Base-by-base conservation (phyloP, 1,140 invertebrate genomes). In the Trypoxylus dichotomus region DNA sequence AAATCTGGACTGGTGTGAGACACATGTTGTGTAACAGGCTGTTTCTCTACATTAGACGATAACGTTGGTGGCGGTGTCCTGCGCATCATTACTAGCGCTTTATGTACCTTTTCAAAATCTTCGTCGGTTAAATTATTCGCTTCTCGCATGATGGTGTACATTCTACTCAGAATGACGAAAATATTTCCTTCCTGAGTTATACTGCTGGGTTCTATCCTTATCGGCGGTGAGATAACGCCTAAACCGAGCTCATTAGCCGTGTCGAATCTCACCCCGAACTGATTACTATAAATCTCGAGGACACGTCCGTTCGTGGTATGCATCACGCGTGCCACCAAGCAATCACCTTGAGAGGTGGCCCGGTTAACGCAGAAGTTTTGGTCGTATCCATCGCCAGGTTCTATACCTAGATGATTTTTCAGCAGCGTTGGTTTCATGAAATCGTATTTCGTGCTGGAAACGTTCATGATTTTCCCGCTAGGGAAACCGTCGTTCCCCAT, bases 191-290 rank as follows among this genome's bases (percentile, higher is more conserved):
- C 8, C 21, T 13, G 11, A 10, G 3, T 24, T 13, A 15, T 15
- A 10, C 25, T 15, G 13, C 21, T 27, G 8, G 0, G 5, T 2
- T 74, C 13, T 15, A 19, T 6, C n/a, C 8, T n/a, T n/a, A 37
- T 5, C 13, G 72, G 2, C 5, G 19, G 19, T 2, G 72, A 41
- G 29, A 42, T 8, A 6, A 43, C 54, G 10, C 80, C 81, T 74
- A 75, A 78, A 24, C 82, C 80, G 54, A 85, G 82, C n/a, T 83
- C 74, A 58, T 80, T 82, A 32, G 37, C 82, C 83, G 93, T 94
- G 79, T 94, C 94, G 79, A 95, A 90, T 80, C 94, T 91, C 41
- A 94, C 87, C 3, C 93, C 93, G 1, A 91, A 91, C 81, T 94
- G 93, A 83, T 93, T 91, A 5, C 92, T 91, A 47, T 87, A 89